Base-by-base conservation (phyloP, 2,797 vertebrate species). In the Erpetoichthys calabaricus region DNA sequence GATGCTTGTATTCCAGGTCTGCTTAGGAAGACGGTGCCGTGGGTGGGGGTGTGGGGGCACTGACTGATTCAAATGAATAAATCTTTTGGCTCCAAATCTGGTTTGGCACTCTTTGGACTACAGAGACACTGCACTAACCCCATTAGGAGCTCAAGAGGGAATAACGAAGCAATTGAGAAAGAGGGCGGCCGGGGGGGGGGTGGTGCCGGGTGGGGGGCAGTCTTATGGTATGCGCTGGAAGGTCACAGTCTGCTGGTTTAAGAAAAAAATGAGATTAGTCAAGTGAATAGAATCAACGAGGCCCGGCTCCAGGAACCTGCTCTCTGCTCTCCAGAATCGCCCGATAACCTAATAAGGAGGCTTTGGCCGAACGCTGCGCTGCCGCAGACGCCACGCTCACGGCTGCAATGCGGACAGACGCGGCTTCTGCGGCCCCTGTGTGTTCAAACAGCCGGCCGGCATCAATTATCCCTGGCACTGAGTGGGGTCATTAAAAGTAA, bases 301-400 rank as follows among this genome's bases (percentile, higher is more conserved):
- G 69, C 70, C 76, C 72, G 78, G 78, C 77, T 83, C 77, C 25
- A 25, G 25, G 25, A 25, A 25, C 25, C 79, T 79, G 71, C 73
- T 73, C 69, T 82, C 74, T 76, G 80, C 25, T 68, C 47, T 49
- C 73, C 78, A 66, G 71, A 68, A 78, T 83, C 79, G 83, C 75
- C 77, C 79, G 80, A 78, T 79, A 84, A 84, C 78, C 83, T 77
- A 77, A 81, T 80, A 78, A 80, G 80, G 77, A 83, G 77, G 80
- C 25, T 25, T 25, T 25, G 25, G 25, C 25, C 25, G 25, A 25
- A 25, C 25, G 25, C 25, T 25, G 25, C 2, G 25, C 25, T 25
- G 25, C 25, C 25, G 25, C 25, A 25, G 25, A 25, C 25, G 25
- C 25, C 25, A 25, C 25, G 1, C 25, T 1, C 25, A 25, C 25